Evolutionary conservation across 2,888 invertebrate species (phyloP), one percentile per base, ranked within the genome.

Genomic region (Agrochola litura): DNA sequence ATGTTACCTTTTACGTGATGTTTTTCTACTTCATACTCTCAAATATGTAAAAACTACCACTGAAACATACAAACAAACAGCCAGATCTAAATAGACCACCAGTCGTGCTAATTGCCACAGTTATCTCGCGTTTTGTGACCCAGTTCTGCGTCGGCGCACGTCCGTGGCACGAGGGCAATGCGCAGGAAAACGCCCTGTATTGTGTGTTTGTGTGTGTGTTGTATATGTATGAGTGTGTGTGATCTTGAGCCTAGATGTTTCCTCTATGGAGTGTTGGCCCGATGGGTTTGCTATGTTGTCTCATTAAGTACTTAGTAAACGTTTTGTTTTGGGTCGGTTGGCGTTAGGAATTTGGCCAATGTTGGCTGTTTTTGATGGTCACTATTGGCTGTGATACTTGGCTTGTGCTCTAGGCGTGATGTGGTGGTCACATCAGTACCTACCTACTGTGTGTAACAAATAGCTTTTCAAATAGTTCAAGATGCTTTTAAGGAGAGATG

Each of bases 81-180:
- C 0, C 9, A 64, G 37, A 37, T 6, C 56, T 73, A 65, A 82
- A 73, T 85, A 85, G 67, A 64, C 37, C 54, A 65, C 1, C 41
- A 60, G 58, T 41, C 70, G 77, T 68, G 67, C 61, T 76, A 81
- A 77, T 75, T 84, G 84, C 64, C 19, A 66, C 69, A 70, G 65
- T 86, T 84, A 83, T 84, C 83, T 86, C 65, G 71, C 77, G 86
- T 82, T 74, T 64, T 68, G 73, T 77, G 88, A 83, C 89, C 88
- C 63, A 84, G 71, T 76, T 88, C 63, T 68, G 75, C 74, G 80
- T 49, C 70, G 41, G 61, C 64, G 79, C 87, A 79, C 76, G 77
- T 79, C 46, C 74, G 71, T 43, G 37, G 6, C 54, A 37, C 77
- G 86, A 87, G 87, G 87, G 85, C 87, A 79, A 58, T 81, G 85